These are phyloP conservation scores for Apostichopus japonicus DNA, from an alignment of 35 echinoderm and acorn worm genomes.

Conservation along the genomic window DNA sequence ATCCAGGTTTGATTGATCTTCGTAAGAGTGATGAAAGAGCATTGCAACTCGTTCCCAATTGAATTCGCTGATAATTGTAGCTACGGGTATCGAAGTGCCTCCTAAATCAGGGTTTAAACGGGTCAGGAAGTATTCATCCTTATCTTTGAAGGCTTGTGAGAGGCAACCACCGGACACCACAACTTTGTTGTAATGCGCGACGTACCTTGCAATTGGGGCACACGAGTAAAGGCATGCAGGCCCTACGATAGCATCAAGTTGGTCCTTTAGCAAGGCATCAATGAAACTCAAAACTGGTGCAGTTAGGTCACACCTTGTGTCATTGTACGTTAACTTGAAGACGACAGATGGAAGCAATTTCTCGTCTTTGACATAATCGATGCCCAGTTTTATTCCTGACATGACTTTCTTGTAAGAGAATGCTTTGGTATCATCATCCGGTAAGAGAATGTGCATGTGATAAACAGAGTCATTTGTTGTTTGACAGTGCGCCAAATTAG, in stretches of 20 bases:
- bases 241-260: slow-evolving; percentile 62
- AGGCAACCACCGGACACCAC: slow-evolving; percentile 57
- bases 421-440: not conserved
- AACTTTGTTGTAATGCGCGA: slow-evolving; percentile 56
- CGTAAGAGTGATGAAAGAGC: not conserved
- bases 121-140: slow-evolving; percentile 41
- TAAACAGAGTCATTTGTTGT: not conserved
- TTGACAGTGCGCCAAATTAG: not conserved
- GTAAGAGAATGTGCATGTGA: slow-evolving; percentile 4
- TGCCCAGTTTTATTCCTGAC: slow-evolving; percentile 41
- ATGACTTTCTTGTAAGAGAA: not conserved
- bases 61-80: not conserved
- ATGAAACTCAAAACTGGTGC: slow-evolving; percentile 14
- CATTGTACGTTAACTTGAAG: not conserved
- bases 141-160: slow-evolving; percentile 21
- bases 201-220: slow-evolving; percentile 61
- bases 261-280: slow-evolving; percentile 8
- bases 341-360: not conserved
- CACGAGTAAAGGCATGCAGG: slow-evolving; percentile 62
- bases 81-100: not conserved
- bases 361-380: slow-evolving; percentile 9
- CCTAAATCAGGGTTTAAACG: slow-evolving; percentile 31
- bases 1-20: too few relatives aligned
- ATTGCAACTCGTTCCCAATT: slow-evolving; percentile 5
- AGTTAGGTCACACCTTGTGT: slow-evolving; percentile 47